These are phyloP conservation scores for Scrobipalpa costella DNA, from an alignment of 2,888 invertebrate genomes.

Conservation along the genomic window DNA sequence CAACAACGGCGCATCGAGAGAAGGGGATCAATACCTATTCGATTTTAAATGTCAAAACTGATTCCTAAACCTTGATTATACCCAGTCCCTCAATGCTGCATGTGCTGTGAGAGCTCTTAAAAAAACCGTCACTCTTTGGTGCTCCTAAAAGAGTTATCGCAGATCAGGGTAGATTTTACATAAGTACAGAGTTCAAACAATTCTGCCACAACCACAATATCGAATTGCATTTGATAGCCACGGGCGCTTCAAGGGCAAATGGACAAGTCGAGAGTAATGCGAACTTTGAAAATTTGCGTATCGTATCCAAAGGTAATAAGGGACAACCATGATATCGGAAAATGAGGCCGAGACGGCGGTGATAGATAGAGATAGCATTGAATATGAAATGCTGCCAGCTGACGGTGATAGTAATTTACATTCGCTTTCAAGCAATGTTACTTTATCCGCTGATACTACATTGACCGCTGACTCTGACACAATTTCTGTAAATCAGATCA, in stretches of 20 bases:
- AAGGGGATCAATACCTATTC: too few relatives aligned
- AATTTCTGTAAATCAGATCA: too few relatives aligned
- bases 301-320: conserved; percentile 26
- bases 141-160: conserved; percentile 32
- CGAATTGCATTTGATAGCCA: conserved; percentile 39
- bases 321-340: conserved; percentile 28
- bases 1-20: too few relatives aligned
- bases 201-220: conserved; percentile 36
- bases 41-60: too few relatives aligned
- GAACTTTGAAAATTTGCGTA: conserved; percentile 31
- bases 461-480: too few relatives aligned
- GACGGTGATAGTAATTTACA: conserved; percentile 6
- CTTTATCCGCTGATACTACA: neutral
- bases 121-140: conserved; percentile 31
- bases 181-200: conserved; percentile 32
- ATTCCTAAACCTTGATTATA: conserved; percentile 30
- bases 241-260: conserved; percentile 35
- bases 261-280: too few relatives aligned
- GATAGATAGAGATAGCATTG: too few relatives aligned
- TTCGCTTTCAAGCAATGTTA: neutral
- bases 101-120: conserved; percentile 29
- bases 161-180: too few relatives aligned
- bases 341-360: conserved; percentile 33
- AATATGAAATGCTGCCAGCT: neutral
- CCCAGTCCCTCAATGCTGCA: conserved; percentile 22